Conservation (phyloP, 2,797 vertebrate species). For the Galaxias olidus region DNA sequence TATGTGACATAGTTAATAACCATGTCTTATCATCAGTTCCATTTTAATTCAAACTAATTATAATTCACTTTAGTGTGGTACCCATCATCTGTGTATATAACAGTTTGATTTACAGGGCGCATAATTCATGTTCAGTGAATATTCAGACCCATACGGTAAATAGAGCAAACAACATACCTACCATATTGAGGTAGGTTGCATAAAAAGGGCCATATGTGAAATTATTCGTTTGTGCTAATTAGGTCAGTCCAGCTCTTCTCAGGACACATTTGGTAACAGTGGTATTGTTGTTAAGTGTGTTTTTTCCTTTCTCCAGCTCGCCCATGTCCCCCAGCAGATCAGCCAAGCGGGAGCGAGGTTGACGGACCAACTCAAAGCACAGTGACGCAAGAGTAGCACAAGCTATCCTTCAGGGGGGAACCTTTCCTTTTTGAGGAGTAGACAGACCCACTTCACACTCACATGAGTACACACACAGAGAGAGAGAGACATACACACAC, state of each 20-base stretch:
- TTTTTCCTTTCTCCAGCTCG: constrained; percentile 30
- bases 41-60: no score
- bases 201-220: constrained; percentile 20
- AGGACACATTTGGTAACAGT: constrained; percentile 31
- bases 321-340: constrained; percentile 45
- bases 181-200: constrained; percentile 33
- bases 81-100: no score
- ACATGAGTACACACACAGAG: constrained; percentile 16
- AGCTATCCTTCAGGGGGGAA: constrained; percentile 5
- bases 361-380: constrained; percentile 42
- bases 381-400: constrained; percentile 49
- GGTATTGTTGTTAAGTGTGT: constrained; percentile 18
- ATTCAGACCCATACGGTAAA: constrained; percentile 24
- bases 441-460: constrained; percentile 10
- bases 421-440: constrained; percentile 34
- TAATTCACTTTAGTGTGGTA: no score
- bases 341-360: constrained; percentile 37
- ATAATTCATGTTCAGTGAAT: no score
- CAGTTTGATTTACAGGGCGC: no score
- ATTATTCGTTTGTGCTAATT: constrained; percentile 51
- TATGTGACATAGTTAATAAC: not conserved
- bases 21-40: no score
- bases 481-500: constrained; percentile 5
- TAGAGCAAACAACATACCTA: constrained; percentile 24
- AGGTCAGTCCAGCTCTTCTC: constrained; percentile 44